These are phyloP conservation scores for Pangasius sanitwongsei DNA, from an alignment of 2,797 vertebrate genomes.

Conservation along the genomic window DNA sequence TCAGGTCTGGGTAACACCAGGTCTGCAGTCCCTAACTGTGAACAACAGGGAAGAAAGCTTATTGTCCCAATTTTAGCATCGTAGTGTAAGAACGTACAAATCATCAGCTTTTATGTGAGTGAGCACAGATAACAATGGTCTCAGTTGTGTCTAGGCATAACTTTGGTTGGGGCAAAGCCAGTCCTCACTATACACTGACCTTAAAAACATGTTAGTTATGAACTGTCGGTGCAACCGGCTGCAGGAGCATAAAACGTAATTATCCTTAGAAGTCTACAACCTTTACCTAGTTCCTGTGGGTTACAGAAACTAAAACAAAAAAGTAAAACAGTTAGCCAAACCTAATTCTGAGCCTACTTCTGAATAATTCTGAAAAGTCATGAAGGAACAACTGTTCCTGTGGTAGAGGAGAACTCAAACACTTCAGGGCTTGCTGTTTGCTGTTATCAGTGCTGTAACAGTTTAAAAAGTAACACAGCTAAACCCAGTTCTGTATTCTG, in stretches of 20 bases:
- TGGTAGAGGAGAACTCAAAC: background rate
- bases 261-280: background rate
- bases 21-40: background rate
- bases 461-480: background rate
- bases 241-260: background rate
- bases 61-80: background rate
- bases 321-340: background rate
- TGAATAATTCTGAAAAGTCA: background rate
- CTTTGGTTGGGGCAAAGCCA: background rate
- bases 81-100: background rate
- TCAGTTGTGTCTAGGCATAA: background rate
- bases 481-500: background rate
- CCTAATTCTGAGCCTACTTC: background rate
- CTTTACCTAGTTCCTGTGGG: background rate
- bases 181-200: background rate
- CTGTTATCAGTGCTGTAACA: background rate
- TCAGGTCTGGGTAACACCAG: background rate
- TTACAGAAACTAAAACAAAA: background rate
- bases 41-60: background rate
- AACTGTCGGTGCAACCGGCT: background rate
- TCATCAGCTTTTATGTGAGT: background rate
- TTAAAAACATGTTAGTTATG: background rate
- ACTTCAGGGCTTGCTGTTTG: background rate
- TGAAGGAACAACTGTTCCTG: background rate
- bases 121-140: background rate